Conservation (phyloP, 2,888 invertebrate genomes). For the Zhuqinia jingwanae region DNA sequence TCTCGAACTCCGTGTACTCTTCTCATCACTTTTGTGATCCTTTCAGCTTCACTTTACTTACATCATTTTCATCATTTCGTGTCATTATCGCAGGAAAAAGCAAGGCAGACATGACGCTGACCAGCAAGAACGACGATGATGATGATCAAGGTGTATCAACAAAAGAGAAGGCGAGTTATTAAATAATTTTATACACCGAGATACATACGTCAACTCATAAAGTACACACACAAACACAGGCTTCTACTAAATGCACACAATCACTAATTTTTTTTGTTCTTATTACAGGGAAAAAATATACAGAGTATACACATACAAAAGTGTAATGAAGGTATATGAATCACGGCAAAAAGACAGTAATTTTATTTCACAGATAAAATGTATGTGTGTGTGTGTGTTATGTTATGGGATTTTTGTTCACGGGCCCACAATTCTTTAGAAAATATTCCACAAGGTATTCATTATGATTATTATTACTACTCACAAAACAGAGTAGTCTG, state of each 20-base stretch:
- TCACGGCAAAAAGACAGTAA: too few relatives aligned
- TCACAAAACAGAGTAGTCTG: too few relatives aligned
- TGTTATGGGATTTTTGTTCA: conserved; percentile 38
- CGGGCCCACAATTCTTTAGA: conserved; percentile 44
- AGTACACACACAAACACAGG: background rate
- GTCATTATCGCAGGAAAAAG: conserved; percentile 57
- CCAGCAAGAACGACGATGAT: background rate
- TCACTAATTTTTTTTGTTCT: conserved; percentile 13
- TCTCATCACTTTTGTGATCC: background rate
- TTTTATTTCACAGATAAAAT: background rate
- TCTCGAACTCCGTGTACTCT: conserved; percentile 14
- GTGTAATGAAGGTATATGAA: background rate
- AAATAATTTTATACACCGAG: background rate
- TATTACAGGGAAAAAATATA: background rate
- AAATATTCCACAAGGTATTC: conserved; percentile 56
- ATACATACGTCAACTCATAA: background rate
- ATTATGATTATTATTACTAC: conserved; percentile 62
- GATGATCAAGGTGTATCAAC: background rate
- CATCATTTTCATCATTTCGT: conserved; percentile 65
- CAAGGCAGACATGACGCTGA: conserved; percentile 34
- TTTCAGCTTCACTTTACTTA: conserved; percentile 62
- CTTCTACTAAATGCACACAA: background rate
- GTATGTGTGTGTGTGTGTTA: conserved; percentile 7
- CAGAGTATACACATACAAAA: background rate
- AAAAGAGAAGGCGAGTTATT: conserved; percentile 16